Evolutionary conservation across 2,113 vertebrate genomes (phyloP).

Genomic region (Antechinus stuartii): DNA sequence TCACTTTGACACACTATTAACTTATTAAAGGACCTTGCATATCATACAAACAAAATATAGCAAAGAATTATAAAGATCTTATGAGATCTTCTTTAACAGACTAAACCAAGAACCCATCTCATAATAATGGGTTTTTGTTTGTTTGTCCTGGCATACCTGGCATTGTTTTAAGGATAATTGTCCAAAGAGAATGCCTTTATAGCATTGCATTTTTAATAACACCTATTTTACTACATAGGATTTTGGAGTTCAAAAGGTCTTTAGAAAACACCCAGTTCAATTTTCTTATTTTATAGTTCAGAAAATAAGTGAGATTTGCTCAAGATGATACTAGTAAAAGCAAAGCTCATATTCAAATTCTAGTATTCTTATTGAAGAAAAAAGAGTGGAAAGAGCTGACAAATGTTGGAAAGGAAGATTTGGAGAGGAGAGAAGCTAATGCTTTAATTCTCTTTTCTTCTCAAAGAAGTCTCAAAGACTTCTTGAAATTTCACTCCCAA

Average conservation of each 20-base stretch:
- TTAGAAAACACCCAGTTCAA: not conserved
- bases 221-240: not conserved
- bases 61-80: not conserved
- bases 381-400: too few relatives aligned
- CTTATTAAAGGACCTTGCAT: not conserved
- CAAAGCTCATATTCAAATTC: not conserved
- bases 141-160: not conserved
- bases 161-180: not conserved
- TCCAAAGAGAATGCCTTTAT: not conserved
- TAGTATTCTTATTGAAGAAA: not conserved
- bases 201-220: not conserved
- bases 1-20: not conserved
- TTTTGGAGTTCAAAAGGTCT: not conserved
- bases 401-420: too few relatives aligned
- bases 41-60: not conserved
- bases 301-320: not conserved
- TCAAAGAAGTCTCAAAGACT: too few relatives aligned
- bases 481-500: too few relatives aligned
- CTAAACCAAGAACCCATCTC: not conserved
- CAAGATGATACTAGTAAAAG: not conserved
- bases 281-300: not conserved
- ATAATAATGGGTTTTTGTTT: slow-evolving; percentile 15
- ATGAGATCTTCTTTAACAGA: not conserved
- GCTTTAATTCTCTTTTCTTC: too few relatives aligned
- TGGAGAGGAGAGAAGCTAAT: too few relatives aligned